Base-by-base conservation (phyloP, 2,888 invertebrate genomes). In the Microdon myrmicae region DNA sequence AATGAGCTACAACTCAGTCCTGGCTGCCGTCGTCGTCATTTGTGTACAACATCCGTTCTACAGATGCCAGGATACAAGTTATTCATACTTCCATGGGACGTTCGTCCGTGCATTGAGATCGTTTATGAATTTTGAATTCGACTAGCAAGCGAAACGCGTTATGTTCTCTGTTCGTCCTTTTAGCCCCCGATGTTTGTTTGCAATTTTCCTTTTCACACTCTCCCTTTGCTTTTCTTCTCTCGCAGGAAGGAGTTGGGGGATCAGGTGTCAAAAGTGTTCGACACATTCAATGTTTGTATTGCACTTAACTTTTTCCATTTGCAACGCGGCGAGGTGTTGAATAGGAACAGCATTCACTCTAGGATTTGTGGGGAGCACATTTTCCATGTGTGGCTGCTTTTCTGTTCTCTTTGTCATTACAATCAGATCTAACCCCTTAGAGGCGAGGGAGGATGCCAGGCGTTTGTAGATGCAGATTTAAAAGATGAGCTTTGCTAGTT, bases 71-170 rank as follows among this genome's bases (percentile, higher is more conserved):
- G 10, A 12, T 6, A n/a, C n/a, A 3, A 34, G 17, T 2, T 19
- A 9, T 6, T 10, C 16, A 29, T 38, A 22, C 22, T 22, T 14
- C 29, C 16, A 10, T 26, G 39, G 13, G 34, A 28, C 29, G 38
- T n/a, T n/a, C n/a, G 51, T 45, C 41, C 26, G 47, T 53, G 53
- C 41, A 47, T 59, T 49, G 39, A 53, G 47, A 53, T 35, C 53
- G 53, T 53, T 47, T 59, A 59, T 59, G 53, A 59, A 59, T 59
- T 59, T 53, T 43, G 53, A 47, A 59, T 59, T 53, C 31, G 53
- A 53, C 41, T 37, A 47, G 47, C 47, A 44, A 51, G 45, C 22
- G 31, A 32, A 45, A 28, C 44, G 35, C 29, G 29, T 51, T 39
- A 34, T 35, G 25, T 28, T 31, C 17, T 23, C 35, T 34, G 9